phyloP scores from a whole-genome alignment of 2,888 invertebrate species.

The Zhengitettix transpicula region DNA sequence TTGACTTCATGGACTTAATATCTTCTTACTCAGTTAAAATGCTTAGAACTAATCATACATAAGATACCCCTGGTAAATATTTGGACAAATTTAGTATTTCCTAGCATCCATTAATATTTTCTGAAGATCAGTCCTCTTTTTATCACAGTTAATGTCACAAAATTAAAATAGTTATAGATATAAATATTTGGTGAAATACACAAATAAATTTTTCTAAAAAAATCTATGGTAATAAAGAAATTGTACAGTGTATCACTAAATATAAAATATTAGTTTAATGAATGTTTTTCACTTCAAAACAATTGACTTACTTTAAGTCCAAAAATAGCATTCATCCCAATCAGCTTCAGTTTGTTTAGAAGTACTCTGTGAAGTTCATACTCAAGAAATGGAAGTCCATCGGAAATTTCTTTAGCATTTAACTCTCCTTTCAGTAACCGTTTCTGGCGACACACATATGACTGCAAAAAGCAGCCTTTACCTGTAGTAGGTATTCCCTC shows the following conservation, averaged over 20 bases:
- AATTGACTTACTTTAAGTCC: conserved; percentile 54
- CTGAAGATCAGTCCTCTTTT: too few relatives aligned
- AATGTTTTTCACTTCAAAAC: not conserved
- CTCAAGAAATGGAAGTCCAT: conserved; percentile 87
- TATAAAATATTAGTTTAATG: not conserved
- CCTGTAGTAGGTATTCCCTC: conserved; percentile 56
- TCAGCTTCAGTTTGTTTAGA: conserved; percentile 77
- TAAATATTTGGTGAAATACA: not conserved
- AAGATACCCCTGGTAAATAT: too few relatives aligned
- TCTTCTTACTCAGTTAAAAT: too few relatives aligned
- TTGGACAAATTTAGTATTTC: too few relatives aligned
- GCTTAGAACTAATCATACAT: too few relatives aligned
- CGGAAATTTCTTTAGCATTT: conserved; percentile 85
- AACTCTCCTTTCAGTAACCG: conserved; percentile 61
- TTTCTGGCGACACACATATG: conserved; percentile 60
- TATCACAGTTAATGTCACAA: too few relatives aligned
- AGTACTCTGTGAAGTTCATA: conserved; percentile 86
- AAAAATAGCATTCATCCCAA: conserved; percentile 90
- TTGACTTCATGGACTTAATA: too few relatives aligned
- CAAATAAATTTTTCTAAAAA: not conserved
- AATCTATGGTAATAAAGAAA: too few relatives aligned
- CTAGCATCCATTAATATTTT: too few relatives aligned
- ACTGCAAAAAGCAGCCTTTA: conserved; percentile 48
- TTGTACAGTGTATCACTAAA: not conserved
- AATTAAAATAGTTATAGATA: not conserved